Evolutionary conservation across 1,140 invertebrate species (phyloP).

Genomic region (Steinernema khuongi): DNA sequence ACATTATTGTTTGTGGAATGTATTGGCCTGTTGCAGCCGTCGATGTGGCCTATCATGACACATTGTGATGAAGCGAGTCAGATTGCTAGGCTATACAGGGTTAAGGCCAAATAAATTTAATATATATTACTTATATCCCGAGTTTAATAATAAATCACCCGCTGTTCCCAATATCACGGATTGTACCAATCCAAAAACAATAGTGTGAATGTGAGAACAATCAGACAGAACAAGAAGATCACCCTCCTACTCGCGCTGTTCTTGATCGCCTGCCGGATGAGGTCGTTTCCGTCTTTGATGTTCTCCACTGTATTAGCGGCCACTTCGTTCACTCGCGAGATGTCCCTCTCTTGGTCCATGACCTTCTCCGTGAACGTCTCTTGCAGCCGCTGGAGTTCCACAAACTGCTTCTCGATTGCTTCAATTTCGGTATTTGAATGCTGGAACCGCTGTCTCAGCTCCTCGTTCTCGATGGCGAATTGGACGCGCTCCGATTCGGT

Average conservation of each 20-base stretch:
- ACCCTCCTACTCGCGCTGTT: slow-evolving; percentile 86
- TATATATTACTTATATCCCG: too few species aligned
- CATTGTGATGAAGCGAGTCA: too few species aligned
- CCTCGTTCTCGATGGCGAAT: slow-evolving; percentile 38
- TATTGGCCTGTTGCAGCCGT: too few species aligned
- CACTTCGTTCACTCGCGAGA: slow-evolving; percentile 78
- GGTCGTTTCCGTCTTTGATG: slow-evolving; percentile 89
- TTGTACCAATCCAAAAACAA: slow-evolving; percentile 98
- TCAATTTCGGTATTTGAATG: slow-evolving; percentile 45
- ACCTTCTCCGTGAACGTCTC: slow-evolving; percentile 95
- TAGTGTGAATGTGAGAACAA: slow-evolving; percentile 89
- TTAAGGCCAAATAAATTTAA: too few species aligned
- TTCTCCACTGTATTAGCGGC: slow-evolving; percentile 87
- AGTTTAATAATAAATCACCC: too few species aligned
- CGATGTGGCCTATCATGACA: too few species aligned
- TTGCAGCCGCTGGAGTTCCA: slow-evolving; percentile 90
- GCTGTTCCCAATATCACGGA: slow-evolving; percentile 70
- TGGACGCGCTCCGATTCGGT: not conserved
- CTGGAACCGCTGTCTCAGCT: slow-evolving; percentile 43
- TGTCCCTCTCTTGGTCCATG: slow-evolving; percentile 72
- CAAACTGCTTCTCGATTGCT: slow-evolving; percentile 74
- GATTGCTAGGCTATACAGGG: too few species aligned
- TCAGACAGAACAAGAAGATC: slow-evolving; percentile 86
- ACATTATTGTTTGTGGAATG: too few species aligned
- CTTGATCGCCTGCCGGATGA: slow-evolving; percentile 80